Percentiles rank a stretch among this genome's conserved stretches.
phyloP scores from a whole-genome alignment of 2,113 vertebrate genomes.

The Scortum barcoo region DNA sequence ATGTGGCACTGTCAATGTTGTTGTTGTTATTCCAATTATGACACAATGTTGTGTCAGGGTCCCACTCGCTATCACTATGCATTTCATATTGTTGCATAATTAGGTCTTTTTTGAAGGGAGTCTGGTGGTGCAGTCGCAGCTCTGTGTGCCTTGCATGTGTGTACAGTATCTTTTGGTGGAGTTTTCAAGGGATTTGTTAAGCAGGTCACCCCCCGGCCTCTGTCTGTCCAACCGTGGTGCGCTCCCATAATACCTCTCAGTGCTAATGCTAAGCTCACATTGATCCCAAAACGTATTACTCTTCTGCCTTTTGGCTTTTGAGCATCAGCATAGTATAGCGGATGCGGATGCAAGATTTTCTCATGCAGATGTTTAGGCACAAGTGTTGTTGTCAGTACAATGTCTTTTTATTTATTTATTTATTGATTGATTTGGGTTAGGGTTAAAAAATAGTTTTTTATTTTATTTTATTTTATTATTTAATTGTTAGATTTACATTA shows the following conservation, averaged over 20 bases:
- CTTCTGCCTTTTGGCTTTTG: conserved; percentile 50
- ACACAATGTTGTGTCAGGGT: conserved; percentile 21
- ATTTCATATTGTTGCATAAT: conserved; percentile 26
- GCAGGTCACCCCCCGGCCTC: conserved; percentile 58
- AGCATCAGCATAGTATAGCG: conserved; percentile 7
- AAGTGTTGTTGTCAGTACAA: not conserved
- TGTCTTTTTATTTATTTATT: not conserved
- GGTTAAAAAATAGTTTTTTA: not conserved
- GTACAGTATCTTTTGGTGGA: conserved; percentile 28
- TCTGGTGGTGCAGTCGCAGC: not conserved
- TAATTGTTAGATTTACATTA: not conserved
- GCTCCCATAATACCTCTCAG: conserved; percentile 54
- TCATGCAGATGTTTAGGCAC: not conserved
- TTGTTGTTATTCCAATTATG: too few species aligned
- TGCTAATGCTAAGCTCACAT: conserved; percentile 67
- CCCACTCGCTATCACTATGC: conserved; percentile 24
- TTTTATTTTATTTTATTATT: not conserved
- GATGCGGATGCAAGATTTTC: conserved; percentile 5
- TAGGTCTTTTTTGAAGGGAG: conserved; percentile 18
- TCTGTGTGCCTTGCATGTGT: conserved; percentile 5
- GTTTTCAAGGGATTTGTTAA: conserved; percentile 74
- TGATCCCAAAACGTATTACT: conserved; percentile 63
- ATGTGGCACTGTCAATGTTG: conserved; percentile 32
- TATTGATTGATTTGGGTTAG: too few species aligned
- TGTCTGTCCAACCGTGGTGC: conserved; percentile 45